Evolutionary conservation across 2,797 vertebrate species (phyloP).

Genomic region (Scolopax rusticola): DNA sequence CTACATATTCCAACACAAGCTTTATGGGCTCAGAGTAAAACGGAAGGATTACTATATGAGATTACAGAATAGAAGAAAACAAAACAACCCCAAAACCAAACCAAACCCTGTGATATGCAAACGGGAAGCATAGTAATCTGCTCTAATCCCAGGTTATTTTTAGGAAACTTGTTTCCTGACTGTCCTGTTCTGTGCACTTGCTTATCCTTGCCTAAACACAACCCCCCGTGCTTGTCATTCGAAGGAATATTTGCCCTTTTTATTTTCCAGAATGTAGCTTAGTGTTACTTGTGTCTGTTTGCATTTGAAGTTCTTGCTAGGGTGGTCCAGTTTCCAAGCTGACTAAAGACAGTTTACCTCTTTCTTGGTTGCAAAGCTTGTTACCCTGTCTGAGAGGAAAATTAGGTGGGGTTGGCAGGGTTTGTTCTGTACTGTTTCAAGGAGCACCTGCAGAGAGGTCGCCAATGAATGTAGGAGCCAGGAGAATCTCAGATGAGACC

Average conservation of each 20-base stretch:
- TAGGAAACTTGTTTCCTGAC: neutral
- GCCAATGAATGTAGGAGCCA: neutral
- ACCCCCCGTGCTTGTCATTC: rapidly evolving
- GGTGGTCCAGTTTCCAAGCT: neutral
- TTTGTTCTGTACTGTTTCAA: neutral
- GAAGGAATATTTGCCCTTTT: neutral
- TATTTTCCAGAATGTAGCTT: rapidly evolving
- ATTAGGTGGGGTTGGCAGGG: rapidly evolving
- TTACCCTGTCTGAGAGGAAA: neutral
- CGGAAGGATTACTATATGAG: neutral
- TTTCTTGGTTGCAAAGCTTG: neutral
- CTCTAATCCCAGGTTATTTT: neutral
- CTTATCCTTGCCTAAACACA: neutral
- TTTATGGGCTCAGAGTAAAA: neutral
- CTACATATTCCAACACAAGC: rapidly evolving
- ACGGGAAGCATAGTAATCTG: neutral
- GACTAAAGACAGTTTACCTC: neutral
- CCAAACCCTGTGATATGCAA: neutral
- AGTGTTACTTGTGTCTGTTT: neutral
- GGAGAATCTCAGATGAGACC: neutral
- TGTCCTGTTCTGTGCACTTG: neutral
- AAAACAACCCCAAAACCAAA: neutral
- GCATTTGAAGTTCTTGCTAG: neutral
- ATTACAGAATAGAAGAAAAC: neutral
- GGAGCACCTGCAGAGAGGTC: neutral